phyloP scores from a whole-genome alignment of 2,113 vertebrate genomes.

The Gymnogyps californianus region DNA sequence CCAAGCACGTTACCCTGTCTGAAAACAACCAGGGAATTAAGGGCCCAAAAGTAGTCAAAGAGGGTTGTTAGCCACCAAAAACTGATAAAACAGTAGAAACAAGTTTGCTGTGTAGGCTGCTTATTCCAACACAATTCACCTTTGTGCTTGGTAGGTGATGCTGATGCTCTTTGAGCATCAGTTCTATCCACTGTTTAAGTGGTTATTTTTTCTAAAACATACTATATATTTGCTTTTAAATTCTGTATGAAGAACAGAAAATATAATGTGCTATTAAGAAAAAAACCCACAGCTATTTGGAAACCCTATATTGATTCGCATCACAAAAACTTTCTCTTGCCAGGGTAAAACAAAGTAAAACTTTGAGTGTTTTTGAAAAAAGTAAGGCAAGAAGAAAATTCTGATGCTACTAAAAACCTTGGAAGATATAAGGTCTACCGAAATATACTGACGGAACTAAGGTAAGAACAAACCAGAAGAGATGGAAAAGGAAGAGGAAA shows the following conservation, averaged over 20 bases:
- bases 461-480: background rate
- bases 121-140: background rate
- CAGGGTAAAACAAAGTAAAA: background rate
- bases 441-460: background rate
- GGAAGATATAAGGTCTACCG: background rate
- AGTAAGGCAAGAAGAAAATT: background rate
- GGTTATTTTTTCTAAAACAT: background rate
- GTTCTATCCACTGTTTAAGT: background rate
- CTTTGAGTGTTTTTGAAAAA: background rate
- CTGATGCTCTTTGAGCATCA: background rate
- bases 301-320: background rate
- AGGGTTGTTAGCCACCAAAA: background rate
- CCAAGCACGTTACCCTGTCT: background rate
- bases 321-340: background rate
- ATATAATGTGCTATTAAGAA: background rate
- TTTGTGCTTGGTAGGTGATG: background rate
- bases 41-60: background rate
- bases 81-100: background rate
- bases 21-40: background rate
- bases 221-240: background rate
- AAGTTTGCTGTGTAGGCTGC: background rate
- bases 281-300: background rate
- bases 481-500: background rate
- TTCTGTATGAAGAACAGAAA: background rate
- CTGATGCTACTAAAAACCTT: background rate